Conservation (phyloP, 2,113 vertebrate genomes). For the Mustela lutreola region DNA sequence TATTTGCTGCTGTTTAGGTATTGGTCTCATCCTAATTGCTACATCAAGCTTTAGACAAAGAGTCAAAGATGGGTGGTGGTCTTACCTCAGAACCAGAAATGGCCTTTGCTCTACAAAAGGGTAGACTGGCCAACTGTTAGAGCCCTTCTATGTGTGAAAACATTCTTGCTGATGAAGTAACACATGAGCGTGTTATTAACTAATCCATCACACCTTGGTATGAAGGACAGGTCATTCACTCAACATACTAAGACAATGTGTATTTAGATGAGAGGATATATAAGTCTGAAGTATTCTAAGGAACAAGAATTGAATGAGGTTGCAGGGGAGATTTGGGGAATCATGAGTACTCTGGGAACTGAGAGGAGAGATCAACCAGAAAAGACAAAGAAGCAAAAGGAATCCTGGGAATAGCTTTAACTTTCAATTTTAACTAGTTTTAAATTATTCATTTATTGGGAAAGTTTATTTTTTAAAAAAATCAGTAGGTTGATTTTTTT, state of each 20-base stretch:
- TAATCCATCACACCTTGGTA: background rate
- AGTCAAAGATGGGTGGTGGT: background rate
- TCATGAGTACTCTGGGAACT: background rate
- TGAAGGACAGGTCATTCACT: background rate
- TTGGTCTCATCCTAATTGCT: background rate
- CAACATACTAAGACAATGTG: background rate
- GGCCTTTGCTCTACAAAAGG: background rate
- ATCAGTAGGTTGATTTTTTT: background rate
- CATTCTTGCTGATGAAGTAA: background rate
- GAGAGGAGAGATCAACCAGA: background rate
- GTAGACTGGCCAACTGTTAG: background rate
- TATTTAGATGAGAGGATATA: background rate
- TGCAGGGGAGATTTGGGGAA: background rate
- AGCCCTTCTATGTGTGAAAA: background rate
- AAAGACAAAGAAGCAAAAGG: background rate
- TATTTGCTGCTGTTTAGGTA: background rate
- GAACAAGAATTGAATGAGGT: background rate
- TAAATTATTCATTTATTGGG: background rate
- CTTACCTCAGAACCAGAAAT: background rate
- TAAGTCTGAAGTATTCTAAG: background rate
- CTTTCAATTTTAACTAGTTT: background rate
- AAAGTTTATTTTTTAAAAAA: constrained; percentile 7
- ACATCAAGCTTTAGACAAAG: background rate
- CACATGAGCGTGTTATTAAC: background rate
- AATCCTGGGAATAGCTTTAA: background rate